phyloP scores from a whole-genome alignment of 2,797 vertebrate genomes.

The Rhinophrynus dorsalis region DNA sequence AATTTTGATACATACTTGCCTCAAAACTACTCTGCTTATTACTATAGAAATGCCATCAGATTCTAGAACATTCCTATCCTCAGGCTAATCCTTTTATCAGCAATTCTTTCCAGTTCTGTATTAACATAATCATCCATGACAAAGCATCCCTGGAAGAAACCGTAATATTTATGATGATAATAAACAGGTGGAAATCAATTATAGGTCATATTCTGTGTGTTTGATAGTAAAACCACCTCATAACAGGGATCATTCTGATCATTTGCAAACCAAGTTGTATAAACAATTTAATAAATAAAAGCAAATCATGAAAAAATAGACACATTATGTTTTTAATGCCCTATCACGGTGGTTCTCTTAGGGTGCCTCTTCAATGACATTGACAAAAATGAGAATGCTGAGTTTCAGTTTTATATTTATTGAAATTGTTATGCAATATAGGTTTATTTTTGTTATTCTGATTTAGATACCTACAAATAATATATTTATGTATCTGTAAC shows the following conservation, averaged over 20 bases:
- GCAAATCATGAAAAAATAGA: background rate
- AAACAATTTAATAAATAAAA: background rate
- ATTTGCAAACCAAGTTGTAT: background rate
- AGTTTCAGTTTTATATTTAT: too few species aligned
- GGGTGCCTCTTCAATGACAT: too few species aligned
- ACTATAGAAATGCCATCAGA: conserved; percentile 3
- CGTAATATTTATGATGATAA: background rate
- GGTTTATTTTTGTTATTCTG: too few species aligned
- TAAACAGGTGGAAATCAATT: conserved; percentile 10
- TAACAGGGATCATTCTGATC: background rate
- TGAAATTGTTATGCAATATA: too few species aligned
- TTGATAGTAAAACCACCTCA: too few species aligned
- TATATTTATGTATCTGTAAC: too few species aligned
- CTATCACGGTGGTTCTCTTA: too few species aligned
- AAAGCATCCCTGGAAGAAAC: background rate
- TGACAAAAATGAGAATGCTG: too few species aligned
- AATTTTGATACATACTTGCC: background rate
- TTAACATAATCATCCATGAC: background rate
- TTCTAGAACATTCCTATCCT: background rate
- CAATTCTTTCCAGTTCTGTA: conserved; percentile 14
- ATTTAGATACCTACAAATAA: too few species aligned
- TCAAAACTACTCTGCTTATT: background rate
- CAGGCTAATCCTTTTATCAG: conserved; percentile 9
- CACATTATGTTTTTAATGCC: background rate
- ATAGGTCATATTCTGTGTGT: too few species aligned